Evolutionary conservation across 2,797 vertebrate species (phyloP).

Genomic region (Limosa lapponica): DNA sequence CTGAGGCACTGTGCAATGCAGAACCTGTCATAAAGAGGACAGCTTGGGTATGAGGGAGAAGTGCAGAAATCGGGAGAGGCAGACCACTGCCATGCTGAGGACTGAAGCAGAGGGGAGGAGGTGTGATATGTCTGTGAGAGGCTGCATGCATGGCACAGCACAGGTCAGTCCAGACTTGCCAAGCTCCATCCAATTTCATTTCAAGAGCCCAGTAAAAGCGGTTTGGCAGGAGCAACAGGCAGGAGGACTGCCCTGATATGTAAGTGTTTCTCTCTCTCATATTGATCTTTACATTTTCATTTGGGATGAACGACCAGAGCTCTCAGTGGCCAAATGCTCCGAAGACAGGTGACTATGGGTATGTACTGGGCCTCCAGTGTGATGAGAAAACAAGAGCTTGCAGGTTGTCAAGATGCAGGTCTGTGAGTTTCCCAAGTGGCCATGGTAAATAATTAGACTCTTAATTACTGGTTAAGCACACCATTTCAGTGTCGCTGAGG

Average conservation of each 20-base stretch:
- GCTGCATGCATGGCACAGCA: background rate
- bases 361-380: background rate
- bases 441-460: background rate
- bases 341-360: background rate
- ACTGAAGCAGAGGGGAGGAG: background rate
- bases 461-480: background rate
- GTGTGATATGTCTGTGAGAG: background rate
- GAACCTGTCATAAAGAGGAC: background rate
- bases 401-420: background rate
- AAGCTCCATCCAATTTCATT: background rate
- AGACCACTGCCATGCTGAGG: background rate
- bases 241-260: background rate
- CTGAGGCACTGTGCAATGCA: background rate
- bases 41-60: background rate
- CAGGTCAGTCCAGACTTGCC: background rate
- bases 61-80: background rate
- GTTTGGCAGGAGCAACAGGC: background rate
- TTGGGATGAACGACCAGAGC: background rate
- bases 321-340: background rate
- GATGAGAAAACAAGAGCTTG: background rate
- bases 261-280: background rate
- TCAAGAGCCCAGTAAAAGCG: accelerated
- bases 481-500: background rate
- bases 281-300: background rate
- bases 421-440: background rate